These are phyloP conservation scores for Aporophyla lueneburgensis DNA, from an alignment of 2,888 invertebrate genomes.

Conservation along the genomic window DNA sequence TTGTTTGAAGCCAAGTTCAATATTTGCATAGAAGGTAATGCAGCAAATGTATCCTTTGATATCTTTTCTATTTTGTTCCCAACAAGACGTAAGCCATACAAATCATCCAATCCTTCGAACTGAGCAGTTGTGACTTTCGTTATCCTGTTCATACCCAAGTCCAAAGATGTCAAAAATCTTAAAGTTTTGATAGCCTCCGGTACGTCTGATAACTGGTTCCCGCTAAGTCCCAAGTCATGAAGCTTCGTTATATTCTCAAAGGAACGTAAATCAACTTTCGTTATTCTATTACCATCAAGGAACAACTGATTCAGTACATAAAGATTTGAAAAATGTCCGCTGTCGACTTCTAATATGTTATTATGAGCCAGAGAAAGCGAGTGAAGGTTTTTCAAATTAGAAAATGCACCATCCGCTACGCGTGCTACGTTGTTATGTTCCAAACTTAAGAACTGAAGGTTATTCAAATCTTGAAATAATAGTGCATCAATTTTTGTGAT, in stretches of 20 bases:
- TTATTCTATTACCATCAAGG: constrained; percentile 94
- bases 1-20: constrained; percentile 95
- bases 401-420: constrained; percentile 94
- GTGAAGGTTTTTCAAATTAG: constrained; percentile 94
- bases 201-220: constrained; percentile 93
- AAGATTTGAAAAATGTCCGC: constrained; percentile 93
- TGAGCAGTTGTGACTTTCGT: constrained; percentile 93
- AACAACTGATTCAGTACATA: constrained; percentile 94
- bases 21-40: constrained; percentile 93
- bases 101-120: constrained; percentile 93
- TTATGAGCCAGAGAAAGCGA: constrained; percentile 94
- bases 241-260: constrained; percentile 95
- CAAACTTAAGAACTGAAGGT: constrained; percentile 94
- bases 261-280: constrained; percentile 92
- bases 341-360: constrained; percentile 92
- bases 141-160: constrained; percentile 96
- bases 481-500: constrained; percentile 93
- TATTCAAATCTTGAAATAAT: constrained; percentile 94
- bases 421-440: constrained; percentile 93
- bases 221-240: constrained; percentile 94
- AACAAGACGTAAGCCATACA: constrained; percentile 94
- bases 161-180: constrained; percentile 93
- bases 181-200: constrained; percentile 93
- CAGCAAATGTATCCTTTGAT: constrained; percentile 93
- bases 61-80: constrained; percentile 95